Evolutionary conservation across 2,797 vertebrate species (phyloP), one percentile per base, ranked within the genome.

Genomic region (Coranthus polyacanthus): DNA sequence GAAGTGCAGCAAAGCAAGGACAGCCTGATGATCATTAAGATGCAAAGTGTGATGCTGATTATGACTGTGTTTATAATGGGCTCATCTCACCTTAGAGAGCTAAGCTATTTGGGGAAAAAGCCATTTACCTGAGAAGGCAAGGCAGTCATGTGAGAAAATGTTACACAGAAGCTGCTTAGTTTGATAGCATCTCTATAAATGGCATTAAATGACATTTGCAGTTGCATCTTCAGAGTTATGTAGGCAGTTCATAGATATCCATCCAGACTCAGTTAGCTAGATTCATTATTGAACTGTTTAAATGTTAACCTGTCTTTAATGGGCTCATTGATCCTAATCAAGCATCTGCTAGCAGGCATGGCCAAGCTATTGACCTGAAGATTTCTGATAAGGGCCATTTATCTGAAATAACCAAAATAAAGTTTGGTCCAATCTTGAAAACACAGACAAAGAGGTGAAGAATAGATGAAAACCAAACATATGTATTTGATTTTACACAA

Each of bases 1-100:
- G 79, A 87, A 81, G 87, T 86, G 85, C 79, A 83, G 80, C 75
- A 87, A 84, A 61, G 83, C 88, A 88, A 88, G 89, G 77, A 65
- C 63, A 81, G 43, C 43, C 47, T 49, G 82, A 76, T 59, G 65
- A 83, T 85, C 59, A 68, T 86, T 84, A 78, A 38, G 68, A 85
- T 82, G 81, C 83, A 72, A 67, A 87, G 63, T 79, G 68, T 78
- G 75, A 78, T 82, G 82, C 75, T 86, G 84, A 90, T 88, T 86
- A 84, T 83, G 70, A 68, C 71, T 72, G 52, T 72, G 83, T 83
- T 82, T 79, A 75, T 74, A 84, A 85, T 83, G 82, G 78, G 72
- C 74, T 79, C 77, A 79, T 72, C 72, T 88, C 72, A 85, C 79
- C 74, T 88, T 47, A 54, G 66, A 73, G 69, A 82, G 63, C 47